Evolutionary conservation across 2,797 vertebrate species (phyloP).

Genomic region (Chaenodraco wilsoni): DNA sequence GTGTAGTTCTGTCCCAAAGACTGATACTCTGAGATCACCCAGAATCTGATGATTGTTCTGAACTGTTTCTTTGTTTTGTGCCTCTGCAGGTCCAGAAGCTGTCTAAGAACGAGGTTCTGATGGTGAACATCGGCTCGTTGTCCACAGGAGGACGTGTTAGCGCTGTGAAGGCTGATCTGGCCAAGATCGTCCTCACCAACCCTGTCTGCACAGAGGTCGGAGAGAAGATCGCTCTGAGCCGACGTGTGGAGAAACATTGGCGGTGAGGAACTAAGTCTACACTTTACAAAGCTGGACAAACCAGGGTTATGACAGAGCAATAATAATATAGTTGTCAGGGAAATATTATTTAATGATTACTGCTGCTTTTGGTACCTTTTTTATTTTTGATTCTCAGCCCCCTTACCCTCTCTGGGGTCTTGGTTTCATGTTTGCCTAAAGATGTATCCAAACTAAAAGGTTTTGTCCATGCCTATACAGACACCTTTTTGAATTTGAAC

Average conservation of each 20-base stretch:
- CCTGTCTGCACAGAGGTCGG: constrained; percentile 98
- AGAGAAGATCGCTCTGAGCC: constrained; percentile 98
- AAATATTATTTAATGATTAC: neutral
- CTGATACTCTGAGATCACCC: too few relatives aligned
- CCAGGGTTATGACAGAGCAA: too few relatives aligned
- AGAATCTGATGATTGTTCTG: too few relatives aligned
- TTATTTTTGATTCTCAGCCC: too few relatives aligned
- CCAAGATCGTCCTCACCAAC: constrained; percentile 98
- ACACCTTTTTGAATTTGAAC: neutral
- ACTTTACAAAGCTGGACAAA: neutral
- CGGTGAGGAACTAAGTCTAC: constrained; percentile 84
- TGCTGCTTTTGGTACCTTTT: too few relatives aligned
- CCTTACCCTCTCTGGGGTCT: too few relatives aligned
- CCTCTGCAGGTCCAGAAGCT: constrained; percentile 94
- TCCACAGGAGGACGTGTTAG: constrained; percentile 97
- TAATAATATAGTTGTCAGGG: neutral
- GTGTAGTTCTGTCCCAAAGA: too few relatives aligned
- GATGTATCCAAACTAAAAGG: too few relatives aligned
- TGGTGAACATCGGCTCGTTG: constrained; percentile 98
- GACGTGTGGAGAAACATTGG: constrained; percentile 99
- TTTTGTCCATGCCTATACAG: neutral
- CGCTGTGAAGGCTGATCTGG: constrained; percentile 97
- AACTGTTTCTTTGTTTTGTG: too few relatives aligned
- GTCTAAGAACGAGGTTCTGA: constrained; percentile 97
- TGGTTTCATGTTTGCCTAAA: too few relatives aligned